A percentile compares a stretch with the other conserved stretches of the same genome.
Evolutionary conservation across 2,113 vertebrate genomes (phyloP).

Genomic region (Pseudopodoces humilis): DNA sequence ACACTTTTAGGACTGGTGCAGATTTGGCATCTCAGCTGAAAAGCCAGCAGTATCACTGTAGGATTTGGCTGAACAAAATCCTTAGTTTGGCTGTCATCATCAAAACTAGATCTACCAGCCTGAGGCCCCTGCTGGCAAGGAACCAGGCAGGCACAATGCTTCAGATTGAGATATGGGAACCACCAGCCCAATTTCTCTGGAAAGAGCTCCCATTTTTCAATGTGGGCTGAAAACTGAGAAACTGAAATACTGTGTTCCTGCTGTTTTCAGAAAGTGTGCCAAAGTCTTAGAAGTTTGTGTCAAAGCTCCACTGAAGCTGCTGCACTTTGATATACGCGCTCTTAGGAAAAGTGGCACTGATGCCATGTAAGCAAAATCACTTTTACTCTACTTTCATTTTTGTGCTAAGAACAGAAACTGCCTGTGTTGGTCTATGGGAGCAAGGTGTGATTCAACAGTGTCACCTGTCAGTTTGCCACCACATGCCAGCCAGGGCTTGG

Average conservation of each 20-base stretch:
- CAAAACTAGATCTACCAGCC: background rate
- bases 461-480: background rate
- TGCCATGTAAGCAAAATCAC: background rate
- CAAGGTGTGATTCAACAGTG: background rate
- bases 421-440: fast-evolving
- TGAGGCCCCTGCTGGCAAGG: background rate
- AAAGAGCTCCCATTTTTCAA: background rate
- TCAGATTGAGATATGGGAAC: background rate
- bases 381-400: background rate
- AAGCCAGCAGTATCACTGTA: background rate
- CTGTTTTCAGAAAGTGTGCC: background rate
- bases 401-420: background rate
- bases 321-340: background rate
- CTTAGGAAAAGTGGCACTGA: background rate
- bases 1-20: background rate
- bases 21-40: background rate
- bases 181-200: background rate
- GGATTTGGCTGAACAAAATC: background rate
- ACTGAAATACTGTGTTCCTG: background rate
- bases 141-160: background rate
- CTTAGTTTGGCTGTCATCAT: background rate
- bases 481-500: background rate
- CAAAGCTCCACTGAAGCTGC: background rate
- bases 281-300: background rate
- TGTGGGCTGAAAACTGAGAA: background rate